Evolutionary conservation across 92 coral and sea anemone species (phyloP), one percentile per base, ranked within the genome.

Genomic region (Heteractis magnifica): DNA sequence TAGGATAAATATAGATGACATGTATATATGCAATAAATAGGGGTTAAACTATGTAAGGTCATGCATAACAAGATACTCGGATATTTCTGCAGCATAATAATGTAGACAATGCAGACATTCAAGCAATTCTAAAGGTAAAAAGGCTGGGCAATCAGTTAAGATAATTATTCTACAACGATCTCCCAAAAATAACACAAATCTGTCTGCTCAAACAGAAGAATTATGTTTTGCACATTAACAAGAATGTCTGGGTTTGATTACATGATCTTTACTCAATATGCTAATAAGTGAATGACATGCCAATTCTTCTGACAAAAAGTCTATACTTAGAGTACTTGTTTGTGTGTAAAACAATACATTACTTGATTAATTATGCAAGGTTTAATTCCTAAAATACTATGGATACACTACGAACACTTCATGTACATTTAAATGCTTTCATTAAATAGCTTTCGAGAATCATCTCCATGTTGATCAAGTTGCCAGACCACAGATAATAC

Each of bases 1-100:
- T 68, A 23, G 73, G 73, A 68, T 68, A 68, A 68, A 68, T 68
- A 68, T 68, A 68, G 73, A 68, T 68, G 73, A 68, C 73, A 68
- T 23, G 49, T 23, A 23, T 68, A 68, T 23, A 68, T 14, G 49
- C 4, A 20, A 23, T 64, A 64, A 64, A 64, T 64, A 64, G 41
- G 26, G 71, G 41, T 64, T 64, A 64, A 64, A 64, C 26, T 64
- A 64, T 64, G n/a, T 16, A 64, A 64, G 71, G 71, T 64, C 71
- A 16, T 19, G 23, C 19, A 14, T 64, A 6, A 64, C 21, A 64
- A 19, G 26, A 64, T n/a, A 20, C 26, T n/a, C 8, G 8, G 26
- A n/a, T 18, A 64, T 19, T n/a, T 7, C 16, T 56, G 70, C 19
- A 18, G 18, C 5, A 62, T n/a, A n/a, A 68, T 62, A 21, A 68